Evolutionary conservation across 2,113 vertebrate genomes (phyloP), one percentile per base, ranked within the genome.

Genomic region (Sciurus niger): DNA sequence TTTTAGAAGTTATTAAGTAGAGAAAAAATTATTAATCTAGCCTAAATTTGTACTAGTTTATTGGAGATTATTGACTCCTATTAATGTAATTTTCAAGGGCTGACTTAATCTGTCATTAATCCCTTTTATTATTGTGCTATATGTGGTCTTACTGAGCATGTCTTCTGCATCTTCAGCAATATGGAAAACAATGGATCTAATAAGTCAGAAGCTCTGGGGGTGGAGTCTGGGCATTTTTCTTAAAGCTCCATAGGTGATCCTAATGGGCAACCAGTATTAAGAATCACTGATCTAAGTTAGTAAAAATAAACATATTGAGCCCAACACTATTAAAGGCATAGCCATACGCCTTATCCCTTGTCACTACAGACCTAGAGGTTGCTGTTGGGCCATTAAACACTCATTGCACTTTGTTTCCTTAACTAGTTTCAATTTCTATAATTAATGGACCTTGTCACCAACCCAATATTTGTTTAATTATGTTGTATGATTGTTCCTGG

Each of bases 381-480:
- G 13, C 34, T 28, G 1, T 24, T 72, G 67, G 43, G 34, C 30
- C 25, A 25, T 72, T 85, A 95, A 37, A 94, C 53, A 51, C 67
- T 77, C 53, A 58, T 84, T 77, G 46, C 8, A 5, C 78, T 18
- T 91, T 85, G n/a, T 40, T 96, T 70, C 76, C 43, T 91, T 93
- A 89, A 32, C 37, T 72, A 58, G 22, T 93, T 78, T 58, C 20
- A 65, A 63, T 95, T 93, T 95, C 48, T 92, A 16, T 74, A 86
- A 55, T 79, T 72, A 74, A 93, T 63, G 63, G 22, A 74, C 18
- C 17, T 88, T 88, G 83, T n/a, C 32, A 30, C 70, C 32, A 91
- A 65, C 17, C 37, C 48, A 60, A 1, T 60, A 92, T 92, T 91
- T 94, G 37, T 87, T 65, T 85, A 94, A 90, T 87, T 92, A 53